Evolutionary conservation across 92 coral and sea anemone genomes (phyloP).

Genomic region (Micromussa lordhowensis): DNA sequence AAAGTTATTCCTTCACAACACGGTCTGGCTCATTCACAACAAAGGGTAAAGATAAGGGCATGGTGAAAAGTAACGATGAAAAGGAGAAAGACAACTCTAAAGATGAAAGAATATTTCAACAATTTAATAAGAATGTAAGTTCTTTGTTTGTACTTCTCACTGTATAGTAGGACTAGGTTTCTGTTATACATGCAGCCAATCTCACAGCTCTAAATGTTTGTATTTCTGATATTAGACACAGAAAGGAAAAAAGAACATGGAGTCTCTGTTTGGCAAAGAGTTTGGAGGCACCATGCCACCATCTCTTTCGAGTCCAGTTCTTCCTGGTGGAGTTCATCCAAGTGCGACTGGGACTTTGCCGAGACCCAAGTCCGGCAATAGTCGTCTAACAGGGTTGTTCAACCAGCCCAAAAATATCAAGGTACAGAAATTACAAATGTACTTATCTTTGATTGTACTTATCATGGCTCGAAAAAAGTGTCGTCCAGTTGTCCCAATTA

Average conservation of each 20-base stretch:
- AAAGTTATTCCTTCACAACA: conserved; percentile 75
- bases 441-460: too few relatives aligned
- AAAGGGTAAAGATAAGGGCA: conserved; percentile 41
- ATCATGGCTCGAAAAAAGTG: too few relatives aligned
- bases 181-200: background rate
- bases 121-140: conserved; percentile 78
- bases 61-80: conserved; percentile 66
- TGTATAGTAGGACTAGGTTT: too few relatives aligned
- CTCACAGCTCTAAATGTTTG: background rate
- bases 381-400: conserved; percentile 70
- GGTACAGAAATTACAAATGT: conserved; percentile 39
- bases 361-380: conserved; percentile 75
- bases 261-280: conserved; percentile 82
- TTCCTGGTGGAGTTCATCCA: conserved; percentile 47
- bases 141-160: background rate
- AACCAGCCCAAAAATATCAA: conserved; percentile 76
- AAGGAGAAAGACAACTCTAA: conserved; percentile 51
- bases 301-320: conserved; percentile 68
- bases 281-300: conserved; percentile 54
- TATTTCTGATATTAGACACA: conserved; percentile 63
- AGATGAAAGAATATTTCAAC: conserved; percentile 38
- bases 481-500: too few relatives aligned
- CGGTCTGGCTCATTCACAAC: conserved; percentile 69
- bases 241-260: conserved; percentile 84
- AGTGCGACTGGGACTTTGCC: conserved; percentile 71